phyloP scores from a whole-genome alignment of 1,140 invertebrate genomes.

The Heliconius melpomene region DNA sequence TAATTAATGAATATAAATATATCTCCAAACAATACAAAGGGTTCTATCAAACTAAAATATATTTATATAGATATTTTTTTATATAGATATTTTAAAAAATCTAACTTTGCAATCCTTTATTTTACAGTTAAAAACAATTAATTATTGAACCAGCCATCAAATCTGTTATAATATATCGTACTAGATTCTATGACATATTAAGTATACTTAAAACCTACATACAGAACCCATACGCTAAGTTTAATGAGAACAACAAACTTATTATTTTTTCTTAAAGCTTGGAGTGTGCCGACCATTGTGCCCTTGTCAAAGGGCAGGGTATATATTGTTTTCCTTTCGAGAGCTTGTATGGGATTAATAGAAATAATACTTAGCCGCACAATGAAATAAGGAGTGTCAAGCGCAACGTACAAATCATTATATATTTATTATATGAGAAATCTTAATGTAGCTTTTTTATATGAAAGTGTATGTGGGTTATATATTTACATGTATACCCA shows the following conservation, averaged over 20 bases:
- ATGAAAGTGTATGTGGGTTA: neutral
- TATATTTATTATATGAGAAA: neutral
- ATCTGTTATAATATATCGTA: neutral
- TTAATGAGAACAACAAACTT: conserved; percentile 26
- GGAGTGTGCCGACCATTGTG: conserved; percentile 59
- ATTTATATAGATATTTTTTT: too few species aligned
- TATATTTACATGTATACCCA: too few species aligned
- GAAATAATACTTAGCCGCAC: conserved; percentile 35
- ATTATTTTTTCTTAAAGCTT: conserved; percentile 43
- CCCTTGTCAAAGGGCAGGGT: conserved; percentile 52
- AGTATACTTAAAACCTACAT: neutral
- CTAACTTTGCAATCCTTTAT: too few species aligned
- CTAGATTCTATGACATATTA: neutral
- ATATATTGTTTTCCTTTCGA: conserved; percentile 49
- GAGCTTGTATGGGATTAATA: conserved; percentile 42
- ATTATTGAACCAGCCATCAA: too few species aligned
- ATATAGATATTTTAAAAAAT: too few species aligned
- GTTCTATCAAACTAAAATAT: too few species aligned
- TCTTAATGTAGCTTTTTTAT: neutral
- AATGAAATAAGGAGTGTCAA: conserved; percentile 15
- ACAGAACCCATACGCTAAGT: neutral
- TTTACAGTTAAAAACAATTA: too few species aligned
- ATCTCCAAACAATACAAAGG: too few species aligned
- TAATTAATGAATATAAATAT: too few species aligned
- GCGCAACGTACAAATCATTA: neutral